phyloP scores from a whole-genome alignment of 2,113 vertebrate genomes.

The Podocnemis expansa region DNA sequence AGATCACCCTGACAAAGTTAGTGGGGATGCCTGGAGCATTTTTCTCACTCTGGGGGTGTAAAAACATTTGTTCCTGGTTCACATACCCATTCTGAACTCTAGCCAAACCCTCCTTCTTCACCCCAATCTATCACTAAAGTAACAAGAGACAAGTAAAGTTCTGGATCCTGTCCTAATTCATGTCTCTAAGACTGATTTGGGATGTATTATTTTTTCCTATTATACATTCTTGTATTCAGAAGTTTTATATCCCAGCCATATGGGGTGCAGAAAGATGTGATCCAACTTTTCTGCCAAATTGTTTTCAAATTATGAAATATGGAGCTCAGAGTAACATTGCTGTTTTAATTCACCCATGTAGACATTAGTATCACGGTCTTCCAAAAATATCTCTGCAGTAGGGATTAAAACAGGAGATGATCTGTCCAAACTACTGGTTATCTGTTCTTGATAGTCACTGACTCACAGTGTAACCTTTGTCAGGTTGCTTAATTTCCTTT shows the following conservation, averaged over 20 bases:
- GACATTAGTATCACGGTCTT: not conserved
- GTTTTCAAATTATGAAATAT: not conserved
- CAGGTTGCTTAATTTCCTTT: not conserved
- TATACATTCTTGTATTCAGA: not conserved
- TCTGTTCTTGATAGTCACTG: not conserved
- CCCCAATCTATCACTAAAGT: conserved; percentile 37
- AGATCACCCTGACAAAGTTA: conserved; percentile 25
- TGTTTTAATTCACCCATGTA: not conserved
- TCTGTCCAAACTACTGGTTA: not conserved
- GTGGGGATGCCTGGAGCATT: conserved; percentile 37
- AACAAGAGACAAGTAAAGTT: not conserved
- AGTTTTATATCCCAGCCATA: not conserved
- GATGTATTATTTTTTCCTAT: conserved; percentile 1
- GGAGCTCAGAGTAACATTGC: not conserved
- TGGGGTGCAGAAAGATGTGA: not conserved
- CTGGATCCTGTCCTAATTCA: not conserved
- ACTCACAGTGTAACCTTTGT: not conserved
- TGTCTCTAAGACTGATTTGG: not conserved
- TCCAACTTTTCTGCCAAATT: not conserved
- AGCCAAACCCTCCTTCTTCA: not conserved
- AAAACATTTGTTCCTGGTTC: conserved; percentile 19
- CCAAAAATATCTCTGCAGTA: not conserved
- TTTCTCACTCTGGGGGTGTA: conserved; percentile 4
- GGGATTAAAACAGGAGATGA: not conserved
- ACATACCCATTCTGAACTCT: conserved; percentile 23